Conservation (phyloP, 2,113 vertebrate genomes). For the Leptocoma aspasia region DNA sequence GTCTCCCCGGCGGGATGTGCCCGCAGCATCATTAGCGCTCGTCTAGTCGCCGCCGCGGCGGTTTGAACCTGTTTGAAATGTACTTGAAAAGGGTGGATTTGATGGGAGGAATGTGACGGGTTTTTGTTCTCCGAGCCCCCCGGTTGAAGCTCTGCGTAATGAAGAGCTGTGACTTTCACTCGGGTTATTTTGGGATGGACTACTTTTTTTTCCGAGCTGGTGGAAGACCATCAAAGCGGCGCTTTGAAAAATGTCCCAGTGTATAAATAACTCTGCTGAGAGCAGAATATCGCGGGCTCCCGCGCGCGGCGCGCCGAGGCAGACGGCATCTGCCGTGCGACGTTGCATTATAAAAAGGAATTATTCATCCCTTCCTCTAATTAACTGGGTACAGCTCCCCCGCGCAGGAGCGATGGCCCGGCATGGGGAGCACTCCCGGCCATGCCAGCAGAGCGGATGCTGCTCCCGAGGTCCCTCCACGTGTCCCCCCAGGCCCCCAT, state of each 20-base stretch:
- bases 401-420: background rate
- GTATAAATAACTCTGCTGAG: conserved; percentile 73
- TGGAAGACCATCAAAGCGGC: conserved; percentile 73
- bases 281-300: conserved; percentile 55
- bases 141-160: conserved; percentile 51
- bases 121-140: conserved; percentile 61
- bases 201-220: conserved; percentile 61
- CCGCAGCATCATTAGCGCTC: conserved; percentile 30
- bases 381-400: conserved; percentile 36
- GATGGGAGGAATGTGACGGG: conserved; percentile 54
- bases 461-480: background rate
- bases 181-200: conserved; percentile 68
- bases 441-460: background rate
- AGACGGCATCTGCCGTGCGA: conserved; percentile 52
- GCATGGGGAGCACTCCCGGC: background rate
- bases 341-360: conserved; percentile 67
- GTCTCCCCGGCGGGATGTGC: background rate
- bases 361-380: conserved; percentile 71
- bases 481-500: fast-evolving
- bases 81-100: conserved; percentile 60
- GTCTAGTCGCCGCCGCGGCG: background rate
- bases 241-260: conserved; percentile 69
- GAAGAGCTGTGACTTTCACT: conserved; percentile 63
- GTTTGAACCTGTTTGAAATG: conserved; percentile 54
- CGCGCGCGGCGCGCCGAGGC: conserved; percentile 37